Conservation (phyloP, 2,113 vertebrate species). For the Ailuropoda melanoleuca region DNA sequence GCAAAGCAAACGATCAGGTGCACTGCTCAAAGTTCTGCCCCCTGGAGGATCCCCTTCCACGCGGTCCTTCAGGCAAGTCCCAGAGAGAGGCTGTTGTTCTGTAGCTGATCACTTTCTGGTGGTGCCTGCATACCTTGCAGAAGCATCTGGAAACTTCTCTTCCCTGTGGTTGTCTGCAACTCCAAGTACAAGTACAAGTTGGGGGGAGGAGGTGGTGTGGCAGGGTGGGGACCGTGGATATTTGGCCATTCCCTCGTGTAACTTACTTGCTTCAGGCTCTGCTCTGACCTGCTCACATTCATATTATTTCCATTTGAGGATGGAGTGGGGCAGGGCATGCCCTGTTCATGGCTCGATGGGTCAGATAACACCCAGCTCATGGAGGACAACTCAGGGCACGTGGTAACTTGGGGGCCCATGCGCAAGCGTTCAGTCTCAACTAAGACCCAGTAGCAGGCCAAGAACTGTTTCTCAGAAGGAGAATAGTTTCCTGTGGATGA, state of each 20-base stretch:
- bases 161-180: background rate
- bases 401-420: background rate
- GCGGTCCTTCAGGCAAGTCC: background rate
- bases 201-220: background rate
- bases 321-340: background rate
- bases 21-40: background rate
- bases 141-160: background rate
- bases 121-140: background rate
- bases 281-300: background rate
- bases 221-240: background rate
- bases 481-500: background rate
- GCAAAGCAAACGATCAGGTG: background rate
- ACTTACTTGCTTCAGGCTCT: background rate
- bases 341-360: background rate
- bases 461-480: background rate
- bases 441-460: background rate
- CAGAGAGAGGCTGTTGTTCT: background rate
- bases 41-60: background rate
- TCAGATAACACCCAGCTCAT: background rate
- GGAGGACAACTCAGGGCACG: background rate
- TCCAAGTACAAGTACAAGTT: background rate
- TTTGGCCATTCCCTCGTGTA: background rate
- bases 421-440: background rate
- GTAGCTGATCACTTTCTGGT: background rate
- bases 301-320: background rate